A percentile compares a stretch with the other conserved stretches of the same genome.
Evolutionary conservation across 1,140 invertebrate genomes (phyloP).

Genomic region (Ceratitis capitata): DNA sequence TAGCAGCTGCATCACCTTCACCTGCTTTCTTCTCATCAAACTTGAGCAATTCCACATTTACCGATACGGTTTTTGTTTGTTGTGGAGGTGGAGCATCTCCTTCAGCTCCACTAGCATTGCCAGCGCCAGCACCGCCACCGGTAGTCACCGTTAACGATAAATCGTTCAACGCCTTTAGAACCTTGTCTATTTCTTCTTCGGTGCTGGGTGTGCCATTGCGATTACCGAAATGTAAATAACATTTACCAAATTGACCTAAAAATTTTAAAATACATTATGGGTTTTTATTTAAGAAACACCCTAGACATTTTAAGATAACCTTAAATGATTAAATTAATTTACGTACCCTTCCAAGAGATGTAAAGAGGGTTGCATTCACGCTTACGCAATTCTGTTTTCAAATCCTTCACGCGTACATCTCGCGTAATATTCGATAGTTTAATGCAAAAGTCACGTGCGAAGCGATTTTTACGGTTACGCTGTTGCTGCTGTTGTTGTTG

Average conservation of each 20-base stretch:
- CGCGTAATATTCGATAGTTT: slow-evolving; percentile 70
- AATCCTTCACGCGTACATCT: slow-evolving; percentile 70
- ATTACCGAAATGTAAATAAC: slow-evolving; percentile 72
- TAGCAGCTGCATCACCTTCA: slow-evolving; percentile 47
- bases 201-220: slow-evolving; percentile 62
- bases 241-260: slow-evolving; percentile 69
- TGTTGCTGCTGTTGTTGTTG: slow-evolving; percentile 48
- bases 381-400: slow-evolving; percentile 70
- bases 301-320: neutral
- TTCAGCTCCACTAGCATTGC: slow-evolving; percentile 44
- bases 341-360: slow-evolving; percentile 71
- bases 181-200: slow-evolving; percentile 68
- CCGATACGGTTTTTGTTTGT: slow-evolving; percentile 60
- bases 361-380: slow-evolving; percentile 70
- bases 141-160: slow-evolving; percentile 64
- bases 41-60: slow-evolving; percentile 58
- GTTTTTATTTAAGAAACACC: neutral
- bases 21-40: slow-evolving; percentile 52
- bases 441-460: slow-evolving; percentile 68
- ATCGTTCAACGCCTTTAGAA: slow-evolving; percentile 69
- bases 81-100: slow-evolving; percentile 47
- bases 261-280: neutral
- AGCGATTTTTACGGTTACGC: slow-evolving; percentile 51
- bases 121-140: slow-evolving; percentile 46
- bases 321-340: neutral